Evolutionary conservation across 2,797 vertebrate genomes (phyloP).

Genomic region (Rhynchonycteris naso): DNA sequence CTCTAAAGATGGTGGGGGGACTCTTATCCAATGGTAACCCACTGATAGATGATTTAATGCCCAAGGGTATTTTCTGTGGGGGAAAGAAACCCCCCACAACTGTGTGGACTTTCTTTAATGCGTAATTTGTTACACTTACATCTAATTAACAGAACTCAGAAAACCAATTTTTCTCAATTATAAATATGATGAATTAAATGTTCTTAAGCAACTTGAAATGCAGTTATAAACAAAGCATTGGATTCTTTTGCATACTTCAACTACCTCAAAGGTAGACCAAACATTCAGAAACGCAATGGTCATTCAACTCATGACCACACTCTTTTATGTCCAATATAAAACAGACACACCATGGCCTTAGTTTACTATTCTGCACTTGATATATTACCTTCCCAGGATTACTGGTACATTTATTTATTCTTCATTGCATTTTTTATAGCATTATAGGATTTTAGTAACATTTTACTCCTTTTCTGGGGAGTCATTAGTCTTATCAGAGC

Average conservation of each 20-base stretch:
- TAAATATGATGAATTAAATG: slow-evolving; percentile 44
- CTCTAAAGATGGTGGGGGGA: background rate
- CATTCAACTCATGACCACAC: too few species aligned
- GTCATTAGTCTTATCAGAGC: slow-evolving; percentile 4
- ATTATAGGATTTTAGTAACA: background rate
- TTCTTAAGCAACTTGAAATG: slow-evolving; percentile 25
- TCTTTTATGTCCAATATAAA: background rate
- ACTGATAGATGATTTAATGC: background rate
- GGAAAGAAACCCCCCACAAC: background rate
- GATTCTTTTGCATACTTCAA: background rate
- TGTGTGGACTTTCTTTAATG: background rate
- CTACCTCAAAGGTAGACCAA: background rate
- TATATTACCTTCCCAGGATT: background rate
- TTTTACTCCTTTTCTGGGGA: background rate
- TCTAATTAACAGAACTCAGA: slow-evolving; percentile 29
- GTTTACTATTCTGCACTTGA: background rate
- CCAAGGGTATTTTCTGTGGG: background rate
- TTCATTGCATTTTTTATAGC: background rate
- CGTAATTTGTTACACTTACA: background rate
- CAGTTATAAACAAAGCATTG: background rate
- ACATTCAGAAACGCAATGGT: background rate
- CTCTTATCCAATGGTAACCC: background rate
- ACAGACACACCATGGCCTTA: background rate
- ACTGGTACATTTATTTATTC: slow-evolving; percentile 5
- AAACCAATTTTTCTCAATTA: slow-evolving; percentile 47